Conservation (phyloP, 2,888 invertebrate species). For the Incurvaria masculella region DNA sequence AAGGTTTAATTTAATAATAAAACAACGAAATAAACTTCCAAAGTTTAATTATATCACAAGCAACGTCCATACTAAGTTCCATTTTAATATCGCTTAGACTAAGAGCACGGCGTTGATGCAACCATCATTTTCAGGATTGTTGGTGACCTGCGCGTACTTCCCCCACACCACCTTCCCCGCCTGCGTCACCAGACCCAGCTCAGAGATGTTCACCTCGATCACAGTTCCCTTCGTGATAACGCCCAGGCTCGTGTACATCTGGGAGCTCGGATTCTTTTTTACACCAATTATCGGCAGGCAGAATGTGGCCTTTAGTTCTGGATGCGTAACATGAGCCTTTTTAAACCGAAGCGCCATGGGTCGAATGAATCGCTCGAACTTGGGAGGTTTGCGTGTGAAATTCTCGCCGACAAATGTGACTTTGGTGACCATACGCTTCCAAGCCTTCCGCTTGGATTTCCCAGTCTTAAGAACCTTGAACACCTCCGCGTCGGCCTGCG, state of each 20-base stretch:
- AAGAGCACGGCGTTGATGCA: slow-evolving; percentile 98
- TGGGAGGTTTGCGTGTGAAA: slow-evolving; percentile 98
- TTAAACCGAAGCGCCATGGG: slow-evolving; percentile 97
- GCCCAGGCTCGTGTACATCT: slow-evolving; percentile 95
- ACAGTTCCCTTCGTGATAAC: slow-evolving; percentile 99
- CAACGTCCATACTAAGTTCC: no score
- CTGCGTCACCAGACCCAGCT: slow-evolving; percentile 97
- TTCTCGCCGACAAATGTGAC: slow-evolving; percentile 97
- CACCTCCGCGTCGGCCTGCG: slow-evolving; percentile 95
- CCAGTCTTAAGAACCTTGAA: slow-evolving; percentile 91
- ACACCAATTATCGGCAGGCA: slow-evolving; percentile 97
- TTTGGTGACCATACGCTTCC: slow-evolving; percentile 99
- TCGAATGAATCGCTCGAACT: slow-evolving; percentile 96
- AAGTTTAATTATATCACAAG: no score
- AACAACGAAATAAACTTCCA: slow-evolving; percentile 9
- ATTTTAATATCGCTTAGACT: slow-evolving; percentile 77
- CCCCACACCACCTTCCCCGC: slow-evolving; percentile 99
- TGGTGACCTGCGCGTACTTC: slow-evolving; percentile 99
- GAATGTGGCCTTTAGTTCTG: slow-evolving; percentile 98
- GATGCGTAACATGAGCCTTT: slow-evolving; percentile 99
- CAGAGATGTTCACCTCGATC: slow-evolving; percentile 97
- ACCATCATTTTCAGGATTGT: slow-evolving; percentile 99
- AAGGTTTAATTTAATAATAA: no score
- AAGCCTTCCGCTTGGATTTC: slow-evolving; percentile 91
- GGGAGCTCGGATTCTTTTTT: slow-evolving; percentile 97